Evolutionary conservation across 1,140 invertebrate species (phyloP), one percentile per base, ranked within the genome.

Genomic region (Asbolus verrucosus): DNA sequence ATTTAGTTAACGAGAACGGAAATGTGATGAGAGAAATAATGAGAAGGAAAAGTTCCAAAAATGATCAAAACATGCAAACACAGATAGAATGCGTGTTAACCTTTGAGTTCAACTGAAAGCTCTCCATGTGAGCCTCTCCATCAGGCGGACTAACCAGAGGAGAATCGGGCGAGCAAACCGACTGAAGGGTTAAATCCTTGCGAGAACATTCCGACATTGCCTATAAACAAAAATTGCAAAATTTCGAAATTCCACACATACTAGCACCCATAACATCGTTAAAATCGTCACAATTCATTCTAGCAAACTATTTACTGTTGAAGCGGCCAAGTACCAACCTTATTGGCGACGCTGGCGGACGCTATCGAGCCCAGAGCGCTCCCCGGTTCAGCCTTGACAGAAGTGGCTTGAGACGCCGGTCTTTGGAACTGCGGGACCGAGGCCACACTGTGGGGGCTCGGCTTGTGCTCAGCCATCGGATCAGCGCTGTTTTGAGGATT

Each of bases 371-470:
- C 83, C 74, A 85, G 81, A 2, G 75, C 83, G 69, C 86, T 88
- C 0, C 88, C 86, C 2, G 86, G 86, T 73, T 90, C 88, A 0
- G 84, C 88, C 75, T 89, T 89, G 0, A 88, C 81, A 11, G 87
- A 88, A 0, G 87, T 88, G 1, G 85, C 85, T 76, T 85, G 86
- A 16, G 86, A 87, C 0, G 83, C 81, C 6, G 87, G 82, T 9
- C 82, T 77, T 63, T 85, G 80, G 27, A 80, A 76, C 69, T 80
- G 79, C 6, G 77, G 68, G 1, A 67, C 63, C 1, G 70, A 38
- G 1, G 54, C 33, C 5, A 30, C 54, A 1, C 8, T 39, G 8
- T 19, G 27, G 14, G 65, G 65, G 43, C 30, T 74, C 16, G 62
- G 31, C 67, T 76, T 74, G 11, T 54, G 21, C 3, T 54, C 46